A percentile compares a stretch with the other conserved stretches of the same genome.
These are phyloP conservation scores for Heliconius erato DNA, from an alignment of 2,888 invertebrate genomes.

Conservation along the genomic window DNA sequence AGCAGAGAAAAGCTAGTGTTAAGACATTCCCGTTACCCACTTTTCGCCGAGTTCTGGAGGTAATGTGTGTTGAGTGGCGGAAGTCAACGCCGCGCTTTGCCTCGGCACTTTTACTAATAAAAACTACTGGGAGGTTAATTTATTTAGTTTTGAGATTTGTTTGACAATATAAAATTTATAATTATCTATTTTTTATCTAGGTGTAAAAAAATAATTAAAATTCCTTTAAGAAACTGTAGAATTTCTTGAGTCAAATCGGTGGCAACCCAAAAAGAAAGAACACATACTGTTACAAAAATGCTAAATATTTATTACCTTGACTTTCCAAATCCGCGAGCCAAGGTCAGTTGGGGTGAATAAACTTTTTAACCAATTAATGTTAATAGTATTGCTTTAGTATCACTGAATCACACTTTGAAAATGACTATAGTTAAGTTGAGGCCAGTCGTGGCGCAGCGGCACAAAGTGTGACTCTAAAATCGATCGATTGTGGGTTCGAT, in stretches of 20 bases:
- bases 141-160: not conserved
- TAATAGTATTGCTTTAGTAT: constrained; percentile 38
- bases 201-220: not conserved
- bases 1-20: too few species aligned
- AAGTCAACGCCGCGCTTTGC: too few species aligned
- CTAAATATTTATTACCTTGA: constrained; percentile 57
- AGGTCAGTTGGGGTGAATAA: constrained; percentile 56
- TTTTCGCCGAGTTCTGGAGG: too few species aligned
- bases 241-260: constrained; percentile 21
- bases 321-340: constrained; percentile 61
- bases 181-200: not conserved
- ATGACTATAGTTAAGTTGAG: constrained; percentile 3
- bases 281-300: constrained; percentile 60
- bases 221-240: not conserved
- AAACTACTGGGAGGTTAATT: not conserved
- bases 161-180: not conserved
- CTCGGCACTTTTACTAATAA: not conserved
- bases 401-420: constrained; percentile 11
- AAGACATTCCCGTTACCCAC: too few species aligned
- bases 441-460: too few species aligned
- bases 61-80: too few species aligned
- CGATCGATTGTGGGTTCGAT: too few species aligned
- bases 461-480: too few species aligned
- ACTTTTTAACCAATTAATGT: constrained; percentile 51
- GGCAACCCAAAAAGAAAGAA: constrained; percentile 54